Percentiles rank a stretch among this genome's conserved stretches.
Conservation (phyloP, 2,797 vertebrate genomes). For the Tarsius wallacei region DNA sequence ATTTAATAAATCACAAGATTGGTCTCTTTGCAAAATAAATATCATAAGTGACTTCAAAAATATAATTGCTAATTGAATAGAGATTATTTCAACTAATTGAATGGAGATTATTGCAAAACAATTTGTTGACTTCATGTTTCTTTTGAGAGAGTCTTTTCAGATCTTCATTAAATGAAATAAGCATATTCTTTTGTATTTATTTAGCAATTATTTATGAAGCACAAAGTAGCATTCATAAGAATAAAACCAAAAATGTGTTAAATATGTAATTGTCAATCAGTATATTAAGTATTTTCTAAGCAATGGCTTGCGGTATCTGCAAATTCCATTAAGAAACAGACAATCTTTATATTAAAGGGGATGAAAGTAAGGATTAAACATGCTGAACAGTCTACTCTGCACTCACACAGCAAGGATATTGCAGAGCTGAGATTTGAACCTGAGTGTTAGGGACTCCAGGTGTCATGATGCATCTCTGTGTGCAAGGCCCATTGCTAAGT, state of each 20-base stretch:
- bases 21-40: conserved; percentile 36
- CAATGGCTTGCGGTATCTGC: neutral
- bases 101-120: neutral
- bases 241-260: neutral
- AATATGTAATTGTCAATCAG: neutral
- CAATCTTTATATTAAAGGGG: neutral
- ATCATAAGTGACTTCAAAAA: neutral
- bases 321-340: neutral
- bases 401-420: neutral
- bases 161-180: neutral
- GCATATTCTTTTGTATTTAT: neutral
- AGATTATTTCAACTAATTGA: neutral
- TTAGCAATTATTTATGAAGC: neutral
- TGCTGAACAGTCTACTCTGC: neutral
- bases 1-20: neutral
- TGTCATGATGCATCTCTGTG: fast-evolving
- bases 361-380: neutral
- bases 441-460: neutral
- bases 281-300: neutral
- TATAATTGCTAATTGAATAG: neutral
- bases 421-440: neutral
- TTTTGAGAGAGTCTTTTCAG: neutral
- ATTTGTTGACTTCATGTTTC: neutral
- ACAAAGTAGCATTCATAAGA: neutral
- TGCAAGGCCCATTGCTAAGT: neutral